Base-by-base conservation (phyloP, 2,888 invertebrate species). In the Drosophila rubida region DNA sequence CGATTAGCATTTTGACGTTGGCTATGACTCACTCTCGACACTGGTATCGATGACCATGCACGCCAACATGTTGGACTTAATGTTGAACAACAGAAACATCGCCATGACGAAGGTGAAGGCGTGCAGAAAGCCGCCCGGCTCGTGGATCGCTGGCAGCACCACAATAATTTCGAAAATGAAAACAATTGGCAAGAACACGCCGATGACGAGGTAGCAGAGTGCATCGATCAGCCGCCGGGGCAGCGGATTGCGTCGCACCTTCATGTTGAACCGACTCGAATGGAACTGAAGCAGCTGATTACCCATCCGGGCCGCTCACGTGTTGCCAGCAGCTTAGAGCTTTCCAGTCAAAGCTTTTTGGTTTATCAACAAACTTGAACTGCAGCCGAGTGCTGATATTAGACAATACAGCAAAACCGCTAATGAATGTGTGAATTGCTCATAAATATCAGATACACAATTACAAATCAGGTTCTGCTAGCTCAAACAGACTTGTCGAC, bases 21-120 rank as follows among this genome's bases (percentile, higher is more conserved):
- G 11, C 2, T 16, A 7, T 13, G 25, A 75, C 79, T 93, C 88
- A 90, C 93, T 94, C 89, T 93, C 93, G 77, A 95, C 95, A 87
- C 96, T 96, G 14, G 96, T 96, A 82, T 97, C 96, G 49, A 95
- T 94, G 74, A 95, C 92, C 86, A 97, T 94, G 27, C 96, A 94
- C 82, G 94, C 96, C 30, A 96, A 93, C 89, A 96, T 94, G 89
- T 97, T 97, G 2, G 95, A 94, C 67, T 96, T 93, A 30, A 97
- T 93, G 88, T 97, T 97, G 48, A 95, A 91, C 85, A 97, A 92
- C 2, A 97, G 91, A 90, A 96, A 96, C 60, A 94, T 93, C 50
- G 95, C 95, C 80, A 94, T 91, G 6, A 93, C 85, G 79, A 94
- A 94, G 90, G 95, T 96, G 60, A 94, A 93, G 27, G 91, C 93